A percentile compares a stretch with the other conserved stretches of the same genome.
These are phyloP conservation scores for Syngnathoides biaculeatus DNA, from an alignment of 2,113 vertebrate species.

Conservation along the genomic window DNA sequence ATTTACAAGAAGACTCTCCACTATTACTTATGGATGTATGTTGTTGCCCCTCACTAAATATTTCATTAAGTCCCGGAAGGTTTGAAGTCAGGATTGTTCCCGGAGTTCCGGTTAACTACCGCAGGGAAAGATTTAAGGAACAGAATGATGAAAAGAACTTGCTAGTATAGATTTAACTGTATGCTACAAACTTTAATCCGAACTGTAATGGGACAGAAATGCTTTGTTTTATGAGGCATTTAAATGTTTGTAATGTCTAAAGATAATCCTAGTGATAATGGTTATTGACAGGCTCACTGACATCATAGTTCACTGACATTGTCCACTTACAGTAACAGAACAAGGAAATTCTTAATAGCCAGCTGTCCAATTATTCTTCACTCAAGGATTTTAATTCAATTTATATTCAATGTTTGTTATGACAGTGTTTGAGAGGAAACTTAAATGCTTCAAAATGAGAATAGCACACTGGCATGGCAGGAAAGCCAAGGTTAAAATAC, in stretches of 20 bases:
- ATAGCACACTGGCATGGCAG: not conserved
- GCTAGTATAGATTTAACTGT: conserved; percentile 21
- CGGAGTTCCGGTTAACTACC: not conserved
- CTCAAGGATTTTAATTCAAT: no score
- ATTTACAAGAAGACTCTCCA: conserved; percentile 70
- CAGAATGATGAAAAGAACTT: conserved; percentile 13
- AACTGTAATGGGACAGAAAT: conserved; percentile 14
- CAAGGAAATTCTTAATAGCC: not conserved
- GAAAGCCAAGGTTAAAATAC: not conserved
- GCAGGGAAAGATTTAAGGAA: conserved; percentile 1
- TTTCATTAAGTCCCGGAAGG: conserved; percentile 59
- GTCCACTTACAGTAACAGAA: not conserved
- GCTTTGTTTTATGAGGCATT: conserved; percentile 17
- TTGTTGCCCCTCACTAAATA: conserved; percentile 67
- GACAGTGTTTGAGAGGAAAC: not conserved
- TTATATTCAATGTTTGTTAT: not conserved
- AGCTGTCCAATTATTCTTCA: no score
- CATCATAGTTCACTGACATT: not conserved
- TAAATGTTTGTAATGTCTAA: not conserved
- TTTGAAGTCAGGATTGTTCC: conserved; percentile 29
- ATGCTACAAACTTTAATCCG: conserved; percentile 6
- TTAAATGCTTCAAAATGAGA: not conserved
- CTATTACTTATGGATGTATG: conserved; percentile 67
- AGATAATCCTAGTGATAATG: not conserved
- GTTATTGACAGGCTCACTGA: not conserved